Base-by-base conservation (phyloP, 2,113 vertebrate genomes). In the Rhinolophus sinicus region DNA sequence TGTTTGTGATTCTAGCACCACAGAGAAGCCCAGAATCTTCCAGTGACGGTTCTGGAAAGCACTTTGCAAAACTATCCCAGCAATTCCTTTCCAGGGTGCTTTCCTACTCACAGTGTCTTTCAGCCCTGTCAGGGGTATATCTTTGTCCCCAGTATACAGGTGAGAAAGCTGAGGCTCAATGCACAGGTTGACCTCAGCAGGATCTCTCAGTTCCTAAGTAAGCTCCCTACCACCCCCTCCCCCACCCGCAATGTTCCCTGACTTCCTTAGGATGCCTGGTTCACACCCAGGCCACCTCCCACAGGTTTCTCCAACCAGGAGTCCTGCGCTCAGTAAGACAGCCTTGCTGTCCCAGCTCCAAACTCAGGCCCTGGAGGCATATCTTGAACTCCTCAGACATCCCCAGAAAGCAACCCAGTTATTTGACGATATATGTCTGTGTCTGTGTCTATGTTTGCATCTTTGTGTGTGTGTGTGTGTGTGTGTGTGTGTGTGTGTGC, bases 181-280 rank as follows among this genome's bases (percentile, higher is more conserved):
- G 4, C 52, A 22, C 28, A 40, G 22, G 28, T 0, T n/a, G 73
- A 3, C 38, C 19, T 67, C 16, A 1, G 24, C 26, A 15, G 33
- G 19, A 21, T 12, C 18, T 77, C 72, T 62, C 30, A 0, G 24
- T 38, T 87, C 26, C 35, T 28, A 14, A 69, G 15, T 33, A 52
- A 40, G 40, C n/a, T 52, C 52, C 4, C 12, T 52, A 12, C 11
- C 52, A 52, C 52, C 52, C 52, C 52, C 52, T 14, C 33, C 8
- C 15, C 1, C 38, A 0, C 3, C 12, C 4, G 6, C 40, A 33
- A 1, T 5, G 6, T 1, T 2, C 35, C 18, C 33, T 3, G 1
- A 4, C 33, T 38, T 30, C 33, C 70, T 13, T 7, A 5, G 0
- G 38, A 47, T 7, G 58, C 33, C 50, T 0, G 3, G 14, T 19